Evolutionary conservation across 2,888 invertebrate species (phyloP).

Genomic region (Lithodes maja): DNA sequence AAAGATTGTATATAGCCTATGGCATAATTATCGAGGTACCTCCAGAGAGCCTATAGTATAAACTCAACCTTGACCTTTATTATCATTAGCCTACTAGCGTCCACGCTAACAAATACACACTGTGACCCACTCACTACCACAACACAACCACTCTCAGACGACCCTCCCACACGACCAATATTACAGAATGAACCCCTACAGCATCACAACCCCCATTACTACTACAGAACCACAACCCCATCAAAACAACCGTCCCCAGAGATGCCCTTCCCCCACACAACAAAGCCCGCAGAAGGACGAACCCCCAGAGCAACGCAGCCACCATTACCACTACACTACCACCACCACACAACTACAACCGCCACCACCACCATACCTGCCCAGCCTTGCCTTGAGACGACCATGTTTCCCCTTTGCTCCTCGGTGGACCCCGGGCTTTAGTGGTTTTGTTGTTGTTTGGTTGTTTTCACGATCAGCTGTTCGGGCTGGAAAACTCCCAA

Average conservation of each 20-base stretch:
- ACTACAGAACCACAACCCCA: background rate
- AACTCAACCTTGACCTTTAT: too few relatives aligned
- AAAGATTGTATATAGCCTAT: too few relatives aligned
- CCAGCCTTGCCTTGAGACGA: slow-evolving; percentile 17
- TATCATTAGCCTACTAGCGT: too few relatives aligned
- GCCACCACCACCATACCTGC: slow-evolving; percentile 28
- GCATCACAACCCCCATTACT: background rate
- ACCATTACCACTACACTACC: background rate
- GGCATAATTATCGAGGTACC: too few relatives aligned
- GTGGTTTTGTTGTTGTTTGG: slow-evolving; percentile 44
- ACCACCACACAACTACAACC: slow-evolving; percentile 2
- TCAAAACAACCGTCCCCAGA: background rate
- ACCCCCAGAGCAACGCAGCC: background rate
- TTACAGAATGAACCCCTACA: background rate
- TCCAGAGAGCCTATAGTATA: too few relatives aligned
- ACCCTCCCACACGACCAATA: background rate
- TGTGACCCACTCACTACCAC: background rate
- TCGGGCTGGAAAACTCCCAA: slow-evolving; percentile 45
- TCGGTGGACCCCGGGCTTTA: slow-evolving; percentile 9
- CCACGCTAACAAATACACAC: too few relatives aligned
- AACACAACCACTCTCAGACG: background rate
- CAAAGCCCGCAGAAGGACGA: background rate
- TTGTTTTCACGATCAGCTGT: slow-evolving; percentile 56
- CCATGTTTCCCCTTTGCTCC: slow-evolving; percentile 3
- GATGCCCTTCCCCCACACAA: background rate